These are phyloP conservation scores for Eupsilia transversa DNA, from an alignment of 2,888 invertebrate species.

Conservation along the genomic window DNA sequence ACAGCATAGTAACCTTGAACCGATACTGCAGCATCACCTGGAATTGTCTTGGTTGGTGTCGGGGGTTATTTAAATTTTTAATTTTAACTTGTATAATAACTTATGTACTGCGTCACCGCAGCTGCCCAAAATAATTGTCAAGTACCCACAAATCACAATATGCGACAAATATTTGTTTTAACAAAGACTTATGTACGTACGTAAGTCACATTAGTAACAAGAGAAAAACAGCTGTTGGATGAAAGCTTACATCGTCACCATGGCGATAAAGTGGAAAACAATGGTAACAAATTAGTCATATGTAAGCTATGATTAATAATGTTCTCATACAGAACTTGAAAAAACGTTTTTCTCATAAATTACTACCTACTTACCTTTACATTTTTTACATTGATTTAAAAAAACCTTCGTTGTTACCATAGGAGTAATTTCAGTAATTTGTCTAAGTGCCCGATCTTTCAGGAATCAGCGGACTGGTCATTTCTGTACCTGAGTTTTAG, in stretches of 20 bases:
- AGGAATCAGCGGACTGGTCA: background rate
- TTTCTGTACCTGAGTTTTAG: too few relatives aligned
- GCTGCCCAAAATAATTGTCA: constrained; percentile 29
- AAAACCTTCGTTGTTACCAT: background rate
- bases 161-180: constrained; percentile 17
- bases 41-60: too few relatives aligned
- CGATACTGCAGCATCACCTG: too few relatives aligned
- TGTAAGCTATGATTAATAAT: constrained; percentile 25
- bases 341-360: constrained; percentile 18
- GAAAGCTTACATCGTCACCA: constrained; percentile 11
- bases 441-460: too few relatives aligned
- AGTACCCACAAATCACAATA: constrained; percentile 18
- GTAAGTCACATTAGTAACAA: constrained; percentile 8
- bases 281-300: background rate
- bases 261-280: constrained; percentile 19
- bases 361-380: background rate
- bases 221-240: constrained; percentile 8
- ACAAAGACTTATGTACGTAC: constrained; percentile 27
- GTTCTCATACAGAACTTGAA: constrained; percentile 23
- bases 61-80: too few relatives aligned
- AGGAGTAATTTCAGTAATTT: background rate
- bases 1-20: too few relatives aligned
- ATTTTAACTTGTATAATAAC: too few relatives aligned
- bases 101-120: constrained; percentile 2
- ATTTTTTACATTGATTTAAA: too few relatives aligned